Evolutionary conservation across 1,140 invertebrate species (phyloP), one percentile per base, ranked within the genome.

Genomic region (Globodera ellingtonae): DNA sequence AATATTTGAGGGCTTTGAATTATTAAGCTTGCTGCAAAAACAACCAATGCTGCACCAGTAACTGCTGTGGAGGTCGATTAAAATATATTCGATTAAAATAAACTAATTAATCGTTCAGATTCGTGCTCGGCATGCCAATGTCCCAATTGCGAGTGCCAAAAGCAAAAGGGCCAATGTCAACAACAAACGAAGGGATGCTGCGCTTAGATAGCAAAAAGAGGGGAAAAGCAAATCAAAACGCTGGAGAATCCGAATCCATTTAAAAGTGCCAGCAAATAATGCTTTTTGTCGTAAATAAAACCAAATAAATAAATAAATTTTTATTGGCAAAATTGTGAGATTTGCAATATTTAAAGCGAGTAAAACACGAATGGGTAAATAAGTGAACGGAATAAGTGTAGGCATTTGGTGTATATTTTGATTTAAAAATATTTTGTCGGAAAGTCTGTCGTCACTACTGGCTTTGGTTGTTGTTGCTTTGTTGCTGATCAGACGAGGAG

Each of bases 141-240:
- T 18, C n/a, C 67, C 35, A 70, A 70, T 21, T 70, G 67, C 67
- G 67, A 70, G 21, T 70, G 67, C 67, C 67, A 35, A 35, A 70
- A 70, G 67, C 67, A 70, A 47, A 70, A 70, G 67, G 67, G 67
- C 8, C 67, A 70, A 18, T 70, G 67, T 35, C 46, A 47, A 13
- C 67, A n/a, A 15, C 67, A 70, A 18, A 10, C 3, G 18, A 70
- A 70, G 67, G n/a, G 24, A 70, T 70, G 67, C 67, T 70, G 67
- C 35, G 67, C 67, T 44, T 47, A 70, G 66, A 70, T 18, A 70
- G 35, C 1, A 24, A n/a, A 70, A 44, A 6, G 35, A 3, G 35
- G 67, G 46, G 24, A 70, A 21, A 35, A 67, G 66, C n/a, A 4
- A 9, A 67, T 0, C n/a, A 8, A 5, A 15, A 67, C 7, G 7